Percentiles rank a stretch among this genome's conserved stretches.
Conservation (phyloP, 1,140 invertebrate genomes). For the Drosophila sp. region DNA sequence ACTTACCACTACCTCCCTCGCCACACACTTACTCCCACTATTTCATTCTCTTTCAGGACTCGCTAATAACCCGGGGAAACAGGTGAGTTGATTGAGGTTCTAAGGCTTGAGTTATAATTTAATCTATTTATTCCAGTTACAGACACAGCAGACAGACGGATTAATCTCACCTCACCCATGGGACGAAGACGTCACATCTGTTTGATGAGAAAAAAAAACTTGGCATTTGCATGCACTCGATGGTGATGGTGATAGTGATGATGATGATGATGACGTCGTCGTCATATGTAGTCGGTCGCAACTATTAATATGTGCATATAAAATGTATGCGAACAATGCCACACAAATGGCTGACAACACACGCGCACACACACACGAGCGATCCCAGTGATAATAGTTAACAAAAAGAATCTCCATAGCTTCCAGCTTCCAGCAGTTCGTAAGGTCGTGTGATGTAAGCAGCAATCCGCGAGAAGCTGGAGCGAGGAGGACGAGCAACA, state of each 20-base stretch:
- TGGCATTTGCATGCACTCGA: slow-evolving; percentile 40
- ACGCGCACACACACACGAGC: slow-evolving; percentile 18
- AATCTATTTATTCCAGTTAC: background rate
- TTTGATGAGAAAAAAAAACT: slow-evolving; percentile 33
- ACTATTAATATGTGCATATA: slow-evolving; percentile 42
- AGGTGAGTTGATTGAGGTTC: slow-evolving; percentile 4
- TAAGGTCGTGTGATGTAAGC: slow-evolving; percentile 34
- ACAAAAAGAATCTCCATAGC: slow-evolving; percentile 20
- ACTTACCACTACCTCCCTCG: slow-evolving; percentile 20
- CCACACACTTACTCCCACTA: slow-evolving; percentile 6
- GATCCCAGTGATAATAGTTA: slow-evolving; percentile 38
- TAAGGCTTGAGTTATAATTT: background rate
- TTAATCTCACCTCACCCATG: background rate
- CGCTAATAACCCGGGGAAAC: slow-evolving; percentile 1
- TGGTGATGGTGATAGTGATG: too few relatives aligned
- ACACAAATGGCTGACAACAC: slow-evolving; percentile 19
- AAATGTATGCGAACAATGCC: slow-evolving; percentile 19
- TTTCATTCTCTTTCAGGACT: background rate
- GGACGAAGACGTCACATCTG: slow-evolving; percentile 23
- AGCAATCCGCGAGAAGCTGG: background rate
- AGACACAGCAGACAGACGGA: background rate
- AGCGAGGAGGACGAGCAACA: background rate
- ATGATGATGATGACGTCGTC: slow-evolving; percentile 28
- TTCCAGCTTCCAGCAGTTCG: background rate
- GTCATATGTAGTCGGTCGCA: slow-evolving; percentile 24